These are phyloP conservation scores for Drosophila greeni DNA, from an alignment of 2,888 invertebrate genomes.

Conservation along the genomic window DNA sequence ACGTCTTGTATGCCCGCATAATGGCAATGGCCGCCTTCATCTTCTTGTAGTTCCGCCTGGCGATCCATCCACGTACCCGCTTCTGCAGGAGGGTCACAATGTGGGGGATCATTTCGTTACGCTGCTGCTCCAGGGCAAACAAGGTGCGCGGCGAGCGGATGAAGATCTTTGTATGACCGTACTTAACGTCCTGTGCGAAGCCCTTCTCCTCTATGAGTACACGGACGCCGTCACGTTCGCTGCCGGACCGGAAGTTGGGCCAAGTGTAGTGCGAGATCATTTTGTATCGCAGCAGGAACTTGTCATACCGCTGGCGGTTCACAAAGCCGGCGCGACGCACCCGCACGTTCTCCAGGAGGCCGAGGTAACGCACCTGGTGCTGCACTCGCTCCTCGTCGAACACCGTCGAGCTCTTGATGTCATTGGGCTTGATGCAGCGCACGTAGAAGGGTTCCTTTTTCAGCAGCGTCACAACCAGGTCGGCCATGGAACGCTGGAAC, in stretches of 20 bases:
- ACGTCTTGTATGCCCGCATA: conserved; percentile 86
- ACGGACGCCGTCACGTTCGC: conserved; percentile 89
- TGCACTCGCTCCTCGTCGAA: conserved; percentile 89
- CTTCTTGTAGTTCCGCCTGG: conserved; percentile 88
- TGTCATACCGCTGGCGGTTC: conserved; percentile 94
- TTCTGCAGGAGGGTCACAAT: conserved; percentile 97
- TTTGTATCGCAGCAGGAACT: conserved; percentile 96
- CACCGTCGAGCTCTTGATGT: conserved; percentile 90
- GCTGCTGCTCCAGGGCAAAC: conserved; percentile 91
- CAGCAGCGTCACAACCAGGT: conserved; percentile 91
- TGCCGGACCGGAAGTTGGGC: conserved; percentile 93
- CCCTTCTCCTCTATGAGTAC: conserved; percentile 90
- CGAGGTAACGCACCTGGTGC: conserved; percentile 85
- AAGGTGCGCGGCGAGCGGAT: conserved; percentile 94
- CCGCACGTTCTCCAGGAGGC: conserved; percentile 95
- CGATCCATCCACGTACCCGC: conserved; percentile 92
- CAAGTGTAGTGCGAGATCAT: conserved; percentile 97
- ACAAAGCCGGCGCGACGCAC: conserved; percentile 98
- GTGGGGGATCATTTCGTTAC: conserved; percentile 92
- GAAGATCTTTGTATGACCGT: conserved; percentile 97
- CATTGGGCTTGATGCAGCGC: conserved; percentile 98
- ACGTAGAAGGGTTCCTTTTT: conserved; percentile 98
- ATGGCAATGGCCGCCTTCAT: conserved; percentile 92
- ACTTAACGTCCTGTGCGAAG: conserved; percentile 90
- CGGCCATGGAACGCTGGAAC: conserved; percentile 96